A percentile compares a stretch with the other conserved stretches of the same genome.
phyloP scores from a whole-genome alignment of 2,797 vertebrate genomes.

The Loris lydekkerianus region DNA sequence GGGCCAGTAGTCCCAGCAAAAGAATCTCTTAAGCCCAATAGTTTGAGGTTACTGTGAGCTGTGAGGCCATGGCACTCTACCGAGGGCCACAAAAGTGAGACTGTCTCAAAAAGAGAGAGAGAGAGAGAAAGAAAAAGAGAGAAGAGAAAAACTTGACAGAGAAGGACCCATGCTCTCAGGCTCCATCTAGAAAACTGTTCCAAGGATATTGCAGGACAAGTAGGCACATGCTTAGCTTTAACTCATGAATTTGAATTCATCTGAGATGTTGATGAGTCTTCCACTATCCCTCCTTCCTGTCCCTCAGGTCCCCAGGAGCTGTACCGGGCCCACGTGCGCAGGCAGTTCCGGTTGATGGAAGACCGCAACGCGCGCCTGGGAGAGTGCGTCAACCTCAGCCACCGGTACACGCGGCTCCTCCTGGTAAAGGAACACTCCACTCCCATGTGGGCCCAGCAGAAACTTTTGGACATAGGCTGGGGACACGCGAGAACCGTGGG shows the following conservation, averaged over 20 bases:
- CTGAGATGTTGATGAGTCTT: neutral
- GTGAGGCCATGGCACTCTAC: too few relatives aligned
- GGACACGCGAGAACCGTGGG: neutral
- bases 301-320: constrained; percentile 41
- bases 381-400: constrained; percentile 77
- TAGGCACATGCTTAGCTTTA: neutral
- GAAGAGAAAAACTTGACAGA: neutral
- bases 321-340: constrained; percentile 59
- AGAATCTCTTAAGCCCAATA: too few relatives aligned
- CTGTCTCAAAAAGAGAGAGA: too few relatives aligned
- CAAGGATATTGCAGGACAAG: neutral
- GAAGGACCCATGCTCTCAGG: neutral
- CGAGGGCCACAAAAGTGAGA: too few relatives aligned
- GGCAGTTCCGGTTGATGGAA: constrained; percentile 76
- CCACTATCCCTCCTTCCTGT: neutral
- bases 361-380: constrained; percentile 76
- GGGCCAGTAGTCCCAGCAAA: too few relatives aligned
- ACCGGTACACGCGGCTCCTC: constrained; percentile 72
- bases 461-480: constrained; percentile 43
- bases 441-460: constrained; percentile 22
- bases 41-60: too few relatives aligned
- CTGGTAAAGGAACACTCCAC: constrained; percentile 64
- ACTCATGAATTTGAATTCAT: too few relatives aligned
- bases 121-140: too few relatives aligned
- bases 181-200: neutral